These are phyloP conservation scores for Trichosurus vulpecula DNA, from an alignment of 2,797 vertebrate genomes.

Conservation along the genomic window DNA sequence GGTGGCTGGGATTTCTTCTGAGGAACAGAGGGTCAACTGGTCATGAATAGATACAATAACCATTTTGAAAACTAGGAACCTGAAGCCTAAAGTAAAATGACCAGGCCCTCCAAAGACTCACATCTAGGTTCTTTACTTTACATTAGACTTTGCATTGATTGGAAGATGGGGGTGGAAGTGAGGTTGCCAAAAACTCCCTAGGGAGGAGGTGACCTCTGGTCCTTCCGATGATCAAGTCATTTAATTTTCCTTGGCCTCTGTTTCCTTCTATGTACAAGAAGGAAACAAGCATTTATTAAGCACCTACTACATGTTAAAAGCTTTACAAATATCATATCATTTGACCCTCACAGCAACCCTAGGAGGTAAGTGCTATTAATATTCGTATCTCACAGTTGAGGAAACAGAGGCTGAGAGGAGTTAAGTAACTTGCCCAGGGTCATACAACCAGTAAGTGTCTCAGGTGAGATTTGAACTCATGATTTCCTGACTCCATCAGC, in stretches of 20 bases:
- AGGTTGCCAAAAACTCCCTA: neutral
- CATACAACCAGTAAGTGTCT: neutral
- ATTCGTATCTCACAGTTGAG: too few relatives aligned
- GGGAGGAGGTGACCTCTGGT: neutral
- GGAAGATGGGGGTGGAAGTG: neutral
- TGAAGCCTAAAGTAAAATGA: neutral
- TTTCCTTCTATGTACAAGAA: too few relatives aligned
- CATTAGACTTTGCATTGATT: neutral
- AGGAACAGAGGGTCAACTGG: neutral
- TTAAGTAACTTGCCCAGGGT: neutral
- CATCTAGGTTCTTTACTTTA: neutral
- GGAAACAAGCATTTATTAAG: neutral
- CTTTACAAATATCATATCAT: neutral
- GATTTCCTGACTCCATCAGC: neutral
- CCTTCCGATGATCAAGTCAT: neutral
- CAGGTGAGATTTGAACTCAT: neutral
- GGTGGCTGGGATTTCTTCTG: neutral
- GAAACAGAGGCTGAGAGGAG: neutral
- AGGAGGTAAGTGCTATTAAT: neutral
- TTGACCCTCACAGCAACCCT: neutral
- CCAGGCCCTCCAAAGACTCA: neutral
- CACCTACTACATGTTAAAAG: neutral
- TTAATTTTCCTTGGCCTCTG: neutral
- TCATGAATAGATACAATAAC: too few relatives aligned
- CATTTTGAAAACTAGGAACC: too few relatives aligned